A percentile compares a stretch with the other conserved stretches of the same genome.
Evolutionary conservation across 2,888 invertebrate genomes (phyloP).

Genomic region (Pocota personata): DNA sequence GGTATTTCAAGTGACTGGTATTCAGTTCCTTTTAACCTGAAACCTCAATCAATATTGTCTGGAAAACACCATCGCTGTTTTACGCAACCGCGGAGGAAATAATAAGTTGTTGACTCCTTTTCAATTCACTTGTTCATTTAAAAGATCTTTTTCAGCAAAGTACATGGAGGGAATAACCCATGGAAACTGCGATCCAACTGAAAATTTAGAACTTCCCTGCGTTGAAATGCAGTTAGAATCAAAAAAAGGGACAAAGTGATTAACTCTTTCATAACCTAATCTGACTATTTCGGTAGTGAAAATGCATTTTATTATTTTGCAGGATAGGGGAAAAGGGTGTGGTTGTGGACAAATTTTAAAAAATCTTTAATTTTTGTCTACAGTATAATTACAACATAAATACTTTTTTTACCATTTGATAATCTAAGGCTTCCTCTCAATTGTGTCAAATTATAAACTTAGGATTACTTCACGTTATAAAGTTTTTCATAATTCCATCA

Average conservation of each 20-base stretch:
- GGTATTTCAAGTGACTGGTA: not conserved
- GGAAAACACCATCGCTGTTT: constrained; percentile 20
- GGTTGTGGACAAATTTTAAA: no score
- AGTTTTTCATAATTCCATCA: no score
- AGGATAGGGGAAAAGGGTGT: no score
- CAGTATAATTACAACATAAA: no score
- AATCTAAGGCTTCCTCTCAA: no score
- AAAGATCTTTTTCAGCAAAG: not conserved
- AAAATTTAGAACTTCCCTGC: not conserved
- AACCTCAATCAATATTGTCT: constrained; percentile 22
- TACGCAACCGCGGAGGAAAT: constrained; percentile 24
- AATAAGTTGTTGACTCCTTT: constrained; percentile 21
- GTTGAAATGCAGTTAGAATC: not conserved
- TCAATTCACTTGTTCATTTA: constrained; percentile 6
- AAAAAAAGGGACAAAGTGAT: not conserved
- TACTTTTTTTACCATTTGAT: no score
- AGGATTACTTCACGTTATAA: no score
- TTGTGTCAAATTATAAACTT: no score
- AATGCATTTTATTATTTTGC: no score
- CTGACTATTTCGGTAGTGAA: not conserved
- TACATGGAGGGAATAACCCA: not conserved
- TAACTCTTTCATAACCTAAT: not conserved
- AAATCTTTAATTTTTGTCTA: no score
- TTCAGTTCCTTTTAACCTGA: constrained; percentile 10
- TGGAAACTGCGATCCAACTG: no score